These are phyloP conservation scores for Cyprinus carpio DNA, from an alignment of 2,113 vertebrate species.

Conservation along the genomic window DNA sequence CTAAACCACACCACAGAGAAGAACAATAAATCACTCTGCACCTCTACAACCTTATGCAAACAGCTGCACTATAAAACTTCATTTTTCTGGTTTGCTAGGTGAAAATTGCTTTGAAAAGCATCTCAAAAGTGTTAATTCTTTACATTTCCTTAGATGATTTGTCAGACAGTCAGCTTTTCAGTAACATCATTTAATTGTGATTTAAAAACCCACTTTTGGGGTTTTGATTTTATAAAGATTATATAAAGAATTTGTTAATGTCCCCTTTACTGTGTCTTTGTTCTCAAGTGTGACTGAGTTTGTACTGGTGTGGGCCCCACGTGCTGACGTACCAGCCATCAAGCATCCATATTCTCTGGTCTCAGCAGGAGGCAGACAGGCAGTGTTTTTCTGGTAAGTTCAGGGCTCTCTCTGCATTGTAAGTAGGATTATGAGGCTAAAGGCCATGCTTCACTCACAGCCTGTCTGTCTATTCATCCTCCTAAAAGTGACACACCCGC, in stretches of 20 bases:
- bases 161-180: neutral
- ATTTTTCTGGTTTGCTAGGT: neutral
- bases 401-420: conserved; percentile 27
- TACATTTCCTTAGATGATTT: neutral
- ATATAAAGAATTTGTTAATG: neutral
- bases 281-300: neutral
- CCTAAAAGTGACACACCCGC: conserved; percentile 24
- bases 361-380: conserved; percentile 5
- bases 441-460: conserved; percentile 34
- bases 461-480: conserved; percentile 43
- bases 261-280: neutral
- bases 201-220: neutral
- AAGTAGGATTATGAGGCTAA: conserved; percentile 46
- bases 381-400: conserved; percentile 1
- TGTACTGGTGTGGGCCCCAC: neutral
- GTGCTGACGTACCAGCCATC: neutral
- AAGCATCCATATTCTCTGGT: neutral
- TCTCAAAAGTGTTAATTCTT: neutral
- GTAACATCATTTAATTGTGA: neutral
- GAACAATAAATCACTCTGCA: conserved; percentile 44
- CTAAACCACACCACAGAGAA: conserved; percentile 46
- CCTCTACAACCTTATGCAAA: conserved; percentile 27
- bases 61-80: conserved; percentile 31
- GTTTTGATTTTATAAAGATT: neutral
- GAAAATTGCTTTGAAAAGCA: neutral